Percentiles rank a stretch among this genome's conserved stretches.
Evolutionary conservation across 2,888 invertebrate genomes (phyloP).

Genomic region (Torymus aiolomorphi): DNA sequence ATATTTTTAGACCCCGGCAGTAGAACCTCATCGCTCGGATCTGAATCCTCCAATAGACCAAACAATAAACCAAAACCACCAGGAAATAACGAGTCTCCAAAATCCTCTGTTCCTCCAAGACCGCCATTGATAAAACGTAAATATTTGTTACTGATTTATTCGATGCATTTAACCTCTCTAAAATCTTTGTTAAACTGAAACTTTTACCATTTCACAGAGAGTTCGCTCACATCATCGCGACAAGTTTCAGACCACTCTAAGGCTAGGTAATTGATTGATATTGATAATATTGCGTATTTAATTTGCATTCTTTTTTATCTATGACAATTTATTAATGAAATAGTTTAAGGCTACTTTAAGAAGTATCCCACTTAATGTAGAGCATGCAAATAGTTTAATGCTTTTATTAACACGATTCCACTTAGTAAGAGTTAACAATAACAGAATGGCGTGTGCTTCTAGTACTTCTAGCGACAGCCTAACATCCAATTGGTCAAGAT

Average conservation of each 20-base stretch:
- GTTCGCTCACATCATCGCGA: conserved; percentile 56
- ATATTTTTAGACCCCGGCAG: conserved; percentile 28
- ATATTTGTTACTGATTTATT: conserved; percentile 3
- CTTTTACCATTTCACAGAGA: conserved; percentile 56
- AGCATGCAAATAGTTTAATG: conserved; percentile 16
- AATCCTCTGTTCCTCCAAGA: conserved; percentile 52
- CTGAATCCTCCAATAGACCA: conserved; percentile 1
- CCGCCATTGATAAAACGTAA: conserved; percentile 58
- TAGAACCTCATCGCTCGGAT: not conserved
- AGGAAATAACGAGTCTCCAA: conserved; percentile 37
- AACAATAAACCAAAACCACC: conserved; percentile 37
- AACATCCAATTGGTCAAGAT: conserved; percentile 70
- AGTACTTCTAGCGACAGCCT: conserved; percentile 69
- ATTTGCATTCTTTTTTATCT: not conserved
- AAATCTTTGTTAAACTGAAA: too few species aligned
- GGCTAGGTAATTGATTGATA: conserved; percentile 63
- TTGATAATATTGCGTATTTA: not conserved
- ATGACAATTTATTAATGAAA: conserved; percentile 7
- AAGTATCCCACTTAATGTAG: too few species aligned
- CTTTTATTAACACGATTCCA: conserved; percentile 1
- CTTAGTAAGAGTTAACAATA: conserved; percentile 6
- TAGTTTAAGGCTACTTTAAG: not conserved
- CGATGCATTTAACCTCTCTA: too few species aligned
- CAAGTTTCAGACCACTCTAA: conserved; percentile 62
- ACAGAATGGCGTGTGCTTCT: conserved; percentile 62